A percentile compares a stretch with the other conserved stretches of the same genome.
These are phyloP conservation scores for Phenacoccus solenopsis DNA, from an alignment of 1,140 invertebrate genomes.

Conservation along the genomic window DNA sequence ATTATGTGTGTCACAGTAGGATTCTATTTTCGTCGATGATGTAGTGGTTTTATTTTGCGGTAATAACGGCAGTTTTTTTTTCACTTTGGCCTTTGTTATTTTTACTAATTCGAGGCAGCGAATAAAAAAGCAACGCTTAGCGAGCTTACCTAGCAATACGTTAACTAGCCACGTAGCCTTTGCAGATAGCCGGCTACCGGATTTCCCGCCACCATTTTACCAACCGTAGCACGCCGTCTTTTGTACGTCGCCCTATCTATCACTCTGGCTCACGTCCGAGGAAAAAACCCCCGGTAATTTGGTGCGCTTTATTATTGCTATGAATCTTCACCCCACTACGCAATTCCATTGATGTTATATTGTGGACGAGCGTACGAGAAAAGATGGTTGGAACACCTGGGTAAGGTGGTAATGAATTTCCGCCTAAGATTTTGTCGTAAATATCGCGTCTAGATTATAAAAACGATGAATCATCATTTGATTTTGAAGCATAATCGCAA, in stretches of 20 bases:
- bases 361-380: neutral
- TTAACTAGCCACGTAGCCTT: neutral
- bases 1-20: slow-evolving; percentile 14
- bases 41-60: neutral
- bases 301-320: neutral
- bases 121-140: neutral
- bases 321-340: neutral
- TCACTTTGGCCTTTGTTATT: neutral
- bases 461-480: neutral
- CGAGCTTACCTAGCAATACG: neutral
- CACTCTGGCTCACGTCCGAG: neutral
- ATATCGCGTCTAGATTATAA: neutral
- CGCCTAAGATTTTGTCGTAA: neutral
- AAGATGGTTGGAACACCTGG: neutral
- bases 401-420: neutral
- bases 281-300: neutral
- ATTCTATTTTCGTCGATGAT: neutral
- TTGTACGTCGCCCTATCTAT: too few species aligned
- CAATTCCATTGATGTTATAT: neutral
- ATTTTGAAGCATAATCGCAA: neutral
- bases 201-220: too few species aligned
- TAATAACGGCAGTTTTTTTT: neutral
- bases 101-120: neutral
- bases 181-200: too few species aligned
- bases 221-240: too few species aligned